Percentiles rank a stretch among this genome's conserved stretches.
These are phyloP conservation scores for Gandaritis pyraliata DNA, from an alignment of 2,888 invertebrate genomes.

Conservation along the genomic window DNA sequence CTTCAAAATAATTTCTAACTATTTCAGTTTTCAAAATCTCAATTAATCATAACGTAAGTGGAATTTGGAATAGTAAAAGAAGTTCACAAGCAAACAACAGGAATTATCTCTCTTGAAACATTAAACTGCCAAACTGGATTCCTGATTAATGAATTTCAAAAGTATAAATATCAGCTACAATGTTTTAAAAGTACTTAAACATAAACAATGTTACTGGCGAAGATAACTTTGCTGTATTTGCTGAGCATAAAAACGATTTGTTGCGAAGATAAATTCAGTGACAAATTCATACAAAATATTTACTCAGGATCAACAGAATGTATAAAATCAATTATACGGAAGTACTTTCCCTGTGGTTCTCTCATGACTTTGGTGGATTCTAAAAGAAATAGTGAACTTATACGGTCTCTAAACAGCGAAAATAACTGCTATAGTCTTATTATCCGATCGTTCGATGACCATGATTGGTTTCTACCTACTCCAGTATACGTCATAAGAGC, in stretches of 20 bases:
- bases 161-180: constrained; percentile 19
- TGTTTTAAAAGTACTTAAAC: constrained; percentile 8
- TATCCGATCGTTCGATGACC: constrained; percentile 44
- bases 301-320: constrained; percentile 37
- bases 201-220: constrained; percentile 22
- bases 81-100: not conserved
- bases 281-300: constrained; percentile 1
- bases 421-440: constrained; percentile 50
- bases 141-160: constrained; percentile 15
- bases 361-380: constrained; percentile 48
- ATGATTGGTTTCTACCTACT: constrained; percentile 48
- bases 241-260: constrained; percentile 22
- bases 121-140: constrained; percentile 15
- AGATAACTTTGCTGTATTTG: constrained; percentile 23
- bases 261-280: constrained; percentile 13
- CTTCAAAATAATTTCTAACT: not conserved
- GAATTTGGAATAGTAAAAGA: constrained; percentile 4
- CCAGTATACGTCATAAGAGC: constrained; percentile 55
- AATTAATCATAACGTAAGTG: constrained; percentile 8
- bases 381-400: constrained; percentile 41
- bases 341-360: constrained; percentile 48
- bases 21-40: constrained; percentile 1
- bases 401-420: constrained; percentile 41
- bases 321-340: constrained; percentile 45
- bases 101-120: not conserved